Conservation (phyloP, 23 tunicate genomes). For the Styela clava region DNA sequence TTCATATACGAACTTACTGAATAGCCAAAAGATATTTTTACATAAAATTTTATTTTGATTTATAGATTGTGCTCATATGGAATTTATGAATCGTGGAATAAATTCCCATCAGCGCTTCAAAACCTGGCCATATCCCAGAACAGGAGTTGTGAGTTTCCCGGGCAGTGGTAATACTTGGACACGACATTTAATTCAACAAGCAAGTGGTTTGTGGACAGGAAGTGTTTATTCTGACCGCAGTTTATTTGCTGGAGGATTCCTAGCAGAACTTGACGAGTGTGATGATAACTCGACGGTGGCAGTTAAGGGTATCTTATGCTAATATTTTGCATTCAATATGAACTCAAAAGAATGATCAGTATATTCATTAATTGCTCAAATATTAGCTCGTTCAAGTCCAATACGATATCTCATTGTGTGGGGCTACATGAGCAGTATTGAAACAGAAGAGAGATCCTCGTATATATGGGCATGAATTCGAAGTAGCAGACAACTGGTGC, state of each 20-base stretch:
- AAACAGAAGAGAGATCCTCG: too few relatives aligned
- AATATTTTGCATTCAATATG: background rate
- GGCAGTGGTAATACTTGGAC: constrained; percentile 71
- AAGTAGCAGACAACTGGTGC: too few relatives aligned
- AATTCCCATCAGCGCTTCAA: constrained; percentile 7
- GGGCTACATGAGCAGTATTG: too few relatives aligned
- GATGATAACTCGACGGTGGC: constrained; percentile 13
- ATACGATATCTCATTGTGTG: too few relatives aligned
- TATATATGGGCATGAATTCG: too few relatives aligned
- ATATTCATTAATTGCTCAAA: too few relatives aligned
- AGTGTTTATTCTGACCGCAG: constrained; percentile 46
- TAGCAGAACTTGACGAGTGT: constrained; percentile 34
- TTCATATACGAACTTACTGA: too few relatives aligned
- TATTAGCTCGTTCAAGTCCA: too few relatives aligned
- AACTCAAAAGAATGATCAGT: too few relatives aligned
- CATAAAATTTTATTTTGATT: too few relatives aligned
- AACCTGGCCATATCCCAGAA: background rate
- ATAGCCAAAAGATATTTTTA: too few relatives aligned
- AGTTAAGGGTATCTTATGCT: constrained; percentile 9
- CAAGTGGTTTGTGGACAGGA: constrained; percentile 68
- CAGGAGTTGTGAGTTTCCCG: constrained; percentile 55
- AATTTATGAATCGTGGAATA: constrained; percentile 17
- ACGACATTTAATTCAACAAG: constrained; percentile 44
- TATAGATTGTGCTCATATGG: constrained; percentile 8
- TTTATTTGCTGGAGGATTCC: constrained; percentile 41